Evolutionary conservation across 23 tunicate species (phyloP), one percentile per base, ranked within the genome.

Genomic region (Halocynthia aurantium): DNA sequence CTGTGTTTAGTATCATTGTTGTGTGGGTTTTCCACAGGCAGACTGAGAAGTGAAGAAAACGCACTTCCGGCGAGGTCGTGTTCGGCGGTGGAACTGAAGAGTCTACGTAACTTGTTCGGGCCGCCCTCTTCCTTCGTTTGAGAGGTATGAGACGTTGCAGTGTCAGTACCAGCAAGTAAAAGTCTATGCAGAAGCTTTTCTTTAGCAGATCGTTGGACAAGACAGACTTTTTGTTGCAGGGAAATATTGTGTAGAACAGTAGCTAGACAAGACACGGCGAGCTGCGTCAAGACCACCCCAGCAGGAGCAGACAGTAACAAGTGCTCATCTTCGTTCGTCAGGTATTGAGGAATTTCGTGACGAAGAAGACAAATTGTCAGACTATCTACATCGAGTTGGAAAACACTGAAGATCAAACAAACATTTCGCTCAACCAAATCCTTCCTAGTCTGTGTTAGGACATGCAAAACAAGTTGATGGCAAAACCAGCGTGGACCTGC

Each of bases 41-140:
- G n/a, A 8, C 64, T 19, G 55, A 92, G 55, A 12, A 80, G 83
- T 17, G 85, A 72, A 56, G 51, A 79, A 51, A 65, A 81, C 0
- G 52, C 77, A 60, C 86, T 51, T 0, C 91, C 66, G 5, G 89
- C 62, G 7, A 92, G 75, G 54, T 92, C 98, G 57, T 92, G 98
- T 52, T 92, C 98, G 8, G 98, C 88, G 6, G 92, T 82, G 22
- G 82, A 85, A 56, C 98, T 92, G n/a, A 92, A 81, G 51, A 92
- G 73, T 8, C 98, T 81, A 2, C 98, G 87, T 10, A 92, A 82
- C 79, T 81, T 82, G 57, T 52, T 74, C 22, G 78, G 78, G 55
- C 78, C 78, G 13, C 13, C 62, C 13, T 74, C 56, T 12, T 54
- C 78, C 19, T 55, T 62, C 8, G 13, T 8, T 0, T 74, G 69